Base-by-base conservation (phyloP, 2,113 vertebrate genomes). In the Elachura formosa region DNA sequence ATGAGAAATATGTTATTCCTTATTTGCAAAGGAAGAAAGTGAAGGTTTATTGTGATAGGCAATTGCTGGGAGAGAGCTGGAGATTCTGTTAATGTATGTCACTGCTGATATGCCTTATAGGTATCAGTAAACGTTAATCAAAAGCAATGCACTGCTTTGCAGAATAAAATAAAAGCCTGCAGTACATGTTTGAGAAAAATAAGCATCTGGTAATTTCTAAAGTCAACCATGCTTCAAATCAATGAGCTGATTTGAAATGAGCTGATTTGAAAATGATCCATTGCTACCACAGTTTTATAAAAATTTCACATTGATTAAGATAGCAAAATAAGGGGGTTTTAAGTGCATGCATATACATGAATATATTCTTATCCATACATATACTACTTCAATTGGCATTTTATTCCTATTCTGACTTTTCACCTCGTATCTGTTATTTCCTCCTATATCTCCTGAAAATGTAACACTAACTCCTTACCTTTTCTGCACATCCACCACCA, bases 1-100 rank as follows among this genome's bases (percentile, higher is more conserved):
- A 92, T 92, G 71, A 93, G 54, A 91, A 87, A 91, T 89, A 89
- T 1, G 21, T 85, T 96, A 78, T 82, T 87, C 45, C n/a, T 79
- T 94, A 90, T 92, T 96, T 94, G 69, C 40, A 66, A 84, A 86
- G 45, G 49, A 72, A 76, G 38, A 93, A 87, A 94, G 19, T 0
- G 0, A 78, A 91, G 71, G 48, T 72, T 89, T 89, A 87, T 63
- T 64, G 20, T 43, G 45, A 93, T 43, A 45, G 43, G 29, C 82
- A 93, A 92, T 85, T 4, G 4, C 75, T 36, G 46, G 18, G 36
- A 93, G n/a, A 69, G 14, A 71, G 45, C 3, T 45, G 24, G 38
- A 72, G 59, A 29, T 92, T 93, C 67, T 61, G 68, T 64, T 87
- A 90, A 81, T 41, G 12, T 63, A 26, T 59, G 36, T 69, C 90